phyloP scores from a whole-genome alignment of 1,140 invertebrate genomes.

The Drosophila ambigua region DNA sequence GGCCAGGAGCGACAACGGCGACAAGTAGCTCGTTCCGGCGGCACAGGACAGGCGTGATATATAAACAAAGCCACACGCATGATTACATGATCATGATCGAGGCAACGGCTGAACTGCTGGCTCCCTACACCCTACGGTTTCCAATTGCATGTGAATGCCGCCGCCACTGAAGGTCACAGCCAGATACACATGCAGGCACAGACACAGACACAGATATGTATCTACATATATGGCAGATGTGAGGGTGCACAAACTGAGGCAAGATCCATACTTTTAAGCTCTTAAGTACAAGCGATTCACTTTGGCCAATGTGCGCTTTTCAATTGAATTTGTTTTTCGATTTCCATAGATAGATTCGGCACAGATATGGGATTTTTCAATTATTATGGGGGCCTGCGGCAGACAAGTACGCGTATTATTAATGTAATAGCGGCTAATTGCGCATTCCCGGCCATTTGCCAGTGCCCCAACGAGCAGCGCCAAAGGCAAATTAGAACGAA shows the following conservation, averaged over 20 bases:
- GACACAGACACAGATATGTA: too few relatives aligned
- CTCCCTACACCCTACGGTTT: conserved; percentile 30
- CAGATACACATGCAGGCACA: neutral
- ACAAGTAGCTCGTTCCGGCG: too few relatives aligned
- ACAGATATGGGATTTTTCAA: conserved; percentile 53
- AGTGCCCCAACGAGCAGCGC: conserved; percentile 16
- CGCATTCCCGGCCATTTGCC: conserved; percentile 46
- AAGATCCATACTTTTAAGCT: conserved; percentile 65
- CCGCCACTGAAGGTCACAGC: neutral
- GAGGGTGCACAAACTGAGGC: neutral
- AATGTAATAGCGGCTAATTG: conserved; percentile 80
- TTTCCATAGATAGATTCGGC: conserved; percentile 36
- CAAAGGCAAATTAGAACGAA: conserved; percentile 71
- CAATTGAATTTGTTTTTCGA: conserved; percentile 61
- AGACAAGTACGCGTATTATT: conserved; percentile 78
- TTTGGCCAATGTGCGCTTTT: conserved; percentile 75
- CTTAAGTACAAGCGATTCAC: conserved; percentile 75
- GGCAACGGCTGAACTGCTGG: neutral
- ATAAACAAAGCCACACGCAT: conserved; percentile 68
- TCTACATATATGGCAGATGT: neutral
- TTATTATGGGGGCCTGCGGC: conserved; percentile 43
- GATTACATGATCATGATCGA: conserved; percentile 64
- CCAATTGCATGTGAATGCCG: conserved; percentile 41
- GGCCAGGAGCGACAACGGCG: conserved; percentile 50
- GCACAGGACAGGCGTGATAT: conserved; percentile 56